Evolutionary conservation across 2,797 vertebrate species (phyloP).

Genomic region (Crypturellus tataupa): DNA sequence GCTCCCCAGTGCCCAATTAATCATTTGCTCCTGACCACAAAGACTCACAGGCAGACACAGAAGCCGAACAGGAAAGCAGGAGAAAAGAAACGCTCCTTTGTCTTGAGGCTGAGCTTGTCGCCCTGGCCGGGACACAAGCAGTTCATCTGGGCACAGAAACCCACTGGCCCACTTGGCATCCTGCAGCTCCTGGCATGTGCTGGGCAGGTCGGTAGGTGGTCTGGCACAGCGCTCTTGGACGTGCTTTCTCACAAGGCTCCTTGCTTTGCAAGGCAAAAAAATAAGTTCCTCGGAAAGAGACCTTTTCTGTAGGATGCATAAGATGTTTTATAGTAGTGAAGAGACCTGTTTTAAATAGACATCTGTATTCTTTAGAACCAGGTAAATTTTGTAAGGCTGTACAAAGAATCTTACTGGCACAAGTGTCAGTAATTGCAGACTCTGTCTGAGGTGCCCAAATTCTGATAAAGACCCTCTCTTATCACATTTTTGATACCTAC

Average conservation of each 20-base stretch:
- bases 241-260: conserved; percentile 46
- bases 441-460: not conserved
- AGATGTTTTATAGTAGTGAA: not conserved
- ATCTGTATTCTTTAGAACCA: not conserved
- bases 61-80: conserved; percentile 46
- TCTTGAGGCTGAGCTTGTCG: conserved; percentile 35
- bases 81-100: conserved; percentile 64
- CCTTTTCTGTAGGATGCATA: not conserved
- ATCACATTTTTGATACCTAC: not conserved
- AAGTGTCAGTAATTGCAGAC: not conserved
- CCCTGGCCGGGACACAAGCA: conserved; percentile 30
- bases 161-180: conserved; percentile 73
- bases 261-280: not conserved
- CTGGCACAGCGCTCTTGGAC: conserved; percentile 57
- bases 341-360: fast-evolving
- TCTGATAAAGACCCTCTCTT: not conserved
- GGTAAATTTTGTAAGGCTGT: not conserved
- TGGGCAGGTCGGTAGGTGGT: conserved; percentile 61
- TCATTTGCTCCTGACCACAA: conserved; percentile 52
- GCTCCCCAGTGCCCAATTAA: conserved; percentile 56
- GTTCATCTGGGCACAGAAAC: conserved; percentile 69
- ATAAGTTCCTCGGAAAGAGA: not conserved
- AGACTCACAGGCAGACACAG: conserved; percentile 16
- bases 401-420: not conserved
- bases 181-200: conserved; percentile 34